Conservation (phyloP, 2,797 vertebrate genomes). For the Pantherophis alleghaniensis region DNA sequence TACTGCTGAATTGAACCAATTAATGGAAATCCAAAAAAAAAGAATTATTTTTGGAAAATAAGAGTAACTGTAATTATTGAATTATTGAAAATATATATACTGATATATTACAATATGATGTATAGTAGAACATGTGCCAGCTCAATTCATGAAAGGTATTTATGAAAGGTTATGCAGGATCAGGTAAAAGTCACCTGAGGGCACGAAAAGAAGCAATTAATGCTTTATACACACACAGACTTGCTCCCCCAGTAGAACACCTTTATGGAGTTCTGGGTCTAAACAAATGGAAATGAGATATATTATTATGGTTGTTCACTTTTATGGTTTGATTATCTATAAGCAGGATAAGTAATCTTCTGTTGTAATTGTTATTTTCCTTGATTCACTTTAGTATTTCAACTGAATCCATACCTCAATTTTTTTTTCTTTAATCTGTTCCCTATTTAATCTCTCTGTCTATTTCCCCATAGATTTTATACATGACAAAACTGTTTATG, state of each 20-base stretch:
- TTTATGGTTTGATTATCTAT: background rate
- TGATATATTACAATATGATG: background rate
- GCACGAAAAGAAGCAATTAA: background rate
- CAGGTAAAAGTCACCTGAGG: background rate
- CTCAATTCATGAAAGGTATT: background rate
- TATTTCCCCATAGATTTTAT: background rate
- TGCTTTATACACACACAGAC: background rate
- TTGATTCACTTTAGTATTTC: background rate
- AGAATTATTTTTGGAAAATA: background rate
- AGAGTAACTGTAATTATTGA: too few species aligned
- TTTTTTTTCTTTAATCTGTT: background rate
- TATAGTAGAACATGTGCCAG: background rate
- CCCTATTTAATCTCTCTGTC: background rate
- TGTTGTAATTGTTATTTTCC: background rate
- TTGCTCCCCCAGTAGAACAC: background rate
- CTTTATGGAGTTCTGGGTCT: background rate
- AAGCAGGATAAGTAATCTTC: background rate
- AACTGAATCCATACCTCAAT: background rate
- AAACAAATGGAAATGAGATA: background rate
- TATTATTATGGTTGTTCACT: background rate
- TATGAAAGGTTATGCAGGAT: background rate
- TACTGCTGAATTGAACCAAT: constrained; percentile 9
- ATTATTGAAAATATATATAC: too few species aligned
- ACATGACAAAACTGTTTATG: background rate
- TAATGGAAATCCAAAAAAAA: background rate